phyloP scores from a whole-genome alignment of 2,888 invertebrate genomes.

The Scotopteryx bipunctaria region DNA sequence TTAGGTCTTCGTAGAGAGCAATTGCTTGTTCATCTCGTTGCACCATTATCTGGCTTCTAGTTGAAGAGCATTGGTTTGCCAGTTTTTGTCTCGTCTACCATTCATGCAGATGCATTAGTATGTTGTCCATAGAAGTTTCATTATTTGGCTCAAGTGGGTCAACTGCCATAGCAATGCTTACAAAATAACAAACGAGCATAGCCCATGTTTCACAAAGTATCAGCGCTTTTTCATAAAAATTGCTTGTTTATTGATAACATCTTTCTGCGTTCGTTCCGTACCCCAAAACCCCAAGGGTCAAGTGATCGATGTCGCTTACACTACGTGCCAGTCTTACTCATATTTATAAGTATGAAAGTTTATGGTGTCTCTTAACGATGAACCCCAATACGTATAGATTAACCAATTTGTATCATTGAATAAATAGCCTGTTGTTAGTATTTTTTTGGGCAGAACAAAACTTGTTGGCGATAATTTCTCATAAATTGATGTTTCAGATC shows the following conservation, averaged over 20 bases:
- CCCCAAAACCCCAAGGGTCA: conserved; percentile 6
- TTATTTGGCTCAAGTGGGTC: not conserved
- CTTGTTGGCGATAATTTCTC: not conserved
- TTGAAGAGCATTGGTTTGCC: conserved; percentile 6
- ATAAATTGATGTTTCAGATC: conserved; percentile 84
- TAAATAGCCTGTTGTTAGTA: too few species aligned
- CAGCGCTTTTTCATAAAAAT: conserved; percentile 1
- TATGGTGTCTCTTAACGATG: not conserved
- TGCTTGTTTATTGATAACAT: conserved; percentile 5
- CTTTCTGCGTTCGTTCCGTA: not conserved
- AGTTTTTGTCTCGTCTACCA: not conserved
- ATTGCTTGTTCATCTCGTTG: not conserved
- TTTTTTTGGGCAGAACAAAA: too few species aligned
- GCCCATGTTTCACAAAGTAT: not conserved
- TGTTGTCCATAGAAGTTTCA: conserved; percentile 1
- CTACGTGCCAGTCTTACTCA: not conserved
- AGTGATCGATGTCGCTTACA: conserved; percentile 8
- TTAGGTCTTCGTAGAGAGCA: not conserved
- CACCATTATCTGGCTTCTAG: conserved; percentile 12
- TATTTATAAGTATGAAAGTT: not conserved
- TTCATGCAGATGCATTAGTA: conserved; percentile 3
- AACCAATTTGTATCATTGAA: too few species aligned
- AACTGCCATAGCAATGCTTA: not conserved
- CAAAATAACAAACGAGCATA: too few species aligned
- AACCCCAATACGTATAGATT: too few species aligned